A percentile compares a stretch with the other conserved stretches of the same genome.
Evolutionary conservation across 2,797 vertebrate species (phyloP).

Genomic region (Argentina silus): DNA sequence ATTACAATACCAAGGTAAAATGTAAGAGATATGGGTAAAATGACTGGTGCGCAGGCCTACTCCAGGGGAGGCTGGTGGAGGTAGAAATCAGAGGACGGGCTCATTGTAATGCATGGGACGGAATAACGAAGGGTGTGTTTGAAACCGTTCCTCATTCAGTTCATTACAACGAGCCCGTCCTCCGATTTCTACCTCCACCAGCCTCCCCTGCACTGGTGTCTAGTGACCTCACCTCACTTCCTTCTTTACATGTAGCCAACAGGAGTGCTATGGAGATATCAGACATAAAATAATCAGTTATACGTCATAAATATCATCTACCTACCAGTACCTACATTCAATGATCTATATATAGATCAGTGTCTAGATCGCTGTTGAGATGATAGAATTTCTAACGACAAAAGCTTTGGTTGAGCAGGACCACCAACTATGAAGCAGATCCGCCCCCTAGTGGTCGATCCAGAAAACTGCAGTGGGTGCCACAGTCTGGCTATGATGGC

Average conservation of each 20-base stretch:
- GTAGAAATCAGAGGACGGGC: too few species aligned
- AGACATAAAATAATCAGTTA: neutral
- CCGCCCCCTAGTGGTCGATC: neutral
- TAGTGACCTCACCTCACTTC: constrained; percentile 67
- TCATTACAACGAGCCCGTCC: too few species aligned
- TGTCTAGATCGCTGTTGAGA: too few species aligned
- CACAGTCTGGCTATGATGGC: too few species aligned
- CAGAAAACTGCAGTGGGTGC: neutral
- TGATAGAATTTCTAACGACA: neutral
- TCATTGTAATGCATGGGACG: too few species aligned
- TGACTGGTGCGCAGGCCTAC: neutral
- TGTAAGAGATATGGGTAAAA: neutral
- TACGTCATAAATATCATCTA: neutral
- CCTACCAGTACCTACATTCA: neutral
- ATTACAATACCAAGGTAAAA: neutral
- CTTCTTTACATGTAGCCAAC: constrained; percentile 78
- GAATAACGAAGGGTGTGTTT: too few species aligned
- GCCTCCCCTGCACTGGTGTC: too few species aligned
- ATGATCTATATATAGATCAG: too few species aligned
- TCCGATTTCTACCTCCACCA: too few species aligned
- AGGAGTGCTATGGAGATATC: constrained; percentile 68
- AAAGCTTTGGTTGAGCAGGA: neutral
- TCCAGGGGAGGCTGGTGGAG: too few species aligned
- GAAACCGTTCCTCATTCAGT: too few species aligned
- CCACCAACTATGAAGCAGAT: neutral